These are phyloP conservation scores for Apamea monoglypha DNA, from an alignment of 2,888 invertebrate genomes.

Conservation along the genomic window DNA sequence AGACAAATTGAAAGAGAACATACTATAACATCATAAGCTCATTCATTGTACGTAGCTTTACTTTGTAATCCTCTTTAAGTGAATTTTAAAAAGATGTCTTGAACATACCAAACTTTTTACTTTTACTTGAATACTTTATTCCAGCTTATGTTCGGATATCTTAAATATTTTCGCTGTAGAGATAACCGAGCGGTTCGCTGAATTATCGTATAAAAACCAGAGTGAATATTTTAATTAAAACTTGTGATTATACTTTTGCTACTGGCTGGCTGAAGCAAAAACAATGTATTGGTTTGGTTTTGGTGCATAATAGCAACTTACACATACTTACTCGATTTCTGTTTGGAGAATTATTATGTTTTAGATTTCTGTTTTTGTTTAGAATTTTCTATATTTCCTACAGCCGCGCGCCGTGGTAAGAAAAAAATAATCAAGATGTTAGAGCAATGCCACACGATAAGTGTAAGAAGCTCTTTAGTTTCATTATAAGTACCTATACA, in stretches of 20 bases:
- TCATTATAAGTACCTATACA: neutral
- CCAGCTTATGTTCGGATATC: slow-evolving; percentile 2
- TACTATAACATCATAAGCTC: slow-evolving; percentile 12
- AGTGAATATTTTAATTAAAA: slow-evolving; percentile 40
- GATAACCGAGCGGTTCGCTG: slow-evolving; percentile 3
- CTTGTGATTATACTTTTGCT: slow-evolving; percentile 3
- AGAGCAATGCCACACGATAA: too few species aligned
- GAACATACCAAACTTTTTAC: slow-evolving; percentile 35
- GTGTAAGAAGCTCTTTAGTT: too few species aligned
- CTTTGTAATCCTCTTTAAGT: slow-evolving; percentile 30
- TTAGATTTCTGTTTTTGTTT: neutral
- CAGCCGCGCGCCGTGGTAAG: too few species aligned
- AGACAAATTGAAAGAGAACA: slow-evolving; percentile 12
- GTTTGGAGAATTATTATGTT: neutral
- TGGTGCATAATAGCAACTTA: too few species aligned
- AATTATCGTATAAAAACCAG: slow-evolving; percentile 28
- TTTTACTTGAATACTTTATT: slow-evolving; percentile 28
- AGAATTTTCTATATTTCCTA: too few species aligned
- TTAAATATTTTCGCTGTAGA: slow-evolving; percentile 19
- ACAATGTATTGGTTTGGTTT: neutral
- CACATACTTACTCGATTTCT: neutral
- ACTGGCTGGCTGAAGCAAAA: slow-evolving; percentile 7
- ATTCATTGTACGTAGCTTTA: slow-evolving; percentile 30
- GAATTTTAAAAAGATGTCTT: slow-evolving; percentile 31
- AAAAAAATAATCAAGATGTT: too few species aligned